A percentile compares a stretch with the other conserved stretches of the same genome.
Evolutionary conservation across 92 coral and sea anemone genomes (phyloP).

Genomic region (Montipora capitata): DNA sequence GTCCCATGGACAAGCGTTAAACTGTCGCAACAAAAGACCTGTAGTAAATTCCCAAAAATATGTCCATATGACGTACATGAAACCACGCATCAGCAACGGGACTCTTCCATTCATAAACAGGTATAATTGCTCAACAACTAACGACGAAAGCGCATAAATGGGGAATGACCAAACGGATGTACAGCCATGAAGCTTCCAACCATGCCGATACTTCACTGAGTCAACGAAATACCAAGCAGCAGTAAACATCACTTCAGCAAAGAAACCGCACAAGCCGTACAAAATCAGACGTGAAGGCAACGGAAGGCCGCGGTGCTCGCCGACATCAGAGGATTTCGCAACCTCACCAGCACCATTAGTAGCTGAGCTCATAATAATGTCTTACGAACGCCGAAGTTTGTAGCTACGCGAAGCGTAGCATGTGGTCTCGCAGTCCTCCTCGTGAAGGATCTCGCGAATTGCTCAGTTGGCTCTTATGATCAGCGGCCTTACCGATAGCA

Average conservation of each 20-base stretch:
- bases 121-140: conserved; percentile 87
- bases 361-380: neutral
- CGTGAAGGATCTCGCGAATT: too few species aligned
- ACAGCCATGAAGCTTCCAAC: conserved; percentile 99
- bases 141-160: conserved; percentile 88
- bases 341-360: neutral
- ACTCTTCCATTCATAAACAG: conserved; percentile 81
- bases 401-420: too few species aligned
- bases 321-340: neutral
- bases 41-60: conserved; percentile 95
- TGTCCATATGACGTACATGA: conserved; percentile 90
- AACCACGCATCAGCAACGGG: conserved; percentile 83
- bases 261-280: conserved; percentile 96
- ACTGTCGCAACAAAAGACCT: conserved; percentile 88
- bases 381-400: too few species aligned
- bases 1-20: conserved; percentile 99
- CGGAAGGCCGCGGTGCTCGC: conserved; percentile 62
- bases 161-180: conserved; percentile 99
- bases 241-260: conserved; percentile 96
- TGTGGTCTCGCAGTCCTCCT: too few species aligned
- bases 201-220: conserved; percentile 85
- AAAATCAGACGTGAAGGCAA: conserved; percentile 85
- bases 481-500: neutral
- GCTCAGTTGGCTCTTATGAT: neutral
- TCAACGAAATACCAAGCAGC: conserved; percentile 97